phyloP scores from a whole-genome alignment of 1,140 invertebrate genomes.

The Yoshiicerus persimilis region DNA sequence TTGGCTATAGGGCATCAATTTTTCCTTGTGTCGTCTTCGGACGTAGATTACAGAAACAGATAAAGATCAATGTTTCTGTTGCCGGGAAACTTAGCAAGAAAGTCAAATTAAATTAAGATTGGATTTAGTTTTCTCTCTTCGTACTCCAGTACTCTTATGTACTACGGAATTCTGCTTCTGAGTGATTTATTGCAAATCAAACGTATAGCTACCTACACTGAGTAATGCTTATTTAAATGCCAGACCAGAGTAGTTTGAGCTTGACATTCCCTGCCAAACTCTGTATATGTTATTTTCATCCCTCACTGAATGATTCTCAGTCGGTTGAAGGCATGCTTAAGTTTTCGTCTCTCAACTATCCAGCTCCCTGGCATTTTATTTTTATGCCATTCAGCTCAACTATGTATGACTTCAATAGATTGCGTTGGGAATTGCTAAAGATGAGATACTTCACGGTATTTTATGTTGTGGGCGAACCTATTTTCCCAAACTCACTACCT shows the following conservation, averaged over 20 bases:
- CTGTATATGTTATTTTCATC: not conserved
- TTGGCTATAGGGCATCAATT: not conserved
- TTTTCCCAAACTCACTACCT: no score
- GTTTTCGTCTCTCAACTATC: not conserved
- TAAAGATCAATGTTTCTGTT: conserved; percentile 16
- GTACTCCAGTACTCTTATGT: not conserved
- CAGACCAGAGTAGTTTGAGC: not conserved
- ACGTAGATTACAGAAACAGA: conserved; percentile 10
- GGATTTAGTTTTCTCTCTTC: conserved; percentile 8
- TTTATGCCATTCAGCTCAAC: not conserved
- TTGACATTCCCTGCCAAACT: conserved; percentile 9
- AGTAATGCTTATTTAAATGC: conserved; percentile 15
- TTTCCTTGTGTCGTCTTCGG: not conserved
- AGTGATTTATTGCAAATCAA: conserved; percentile 28
- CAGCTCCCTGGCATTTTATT: not conserved
- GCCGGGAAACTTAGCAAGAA: not conserved
- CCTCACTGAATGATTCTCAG: not conserved
- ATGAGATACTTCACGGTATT: not conserved
- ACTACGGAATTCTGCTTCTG: not conserved
- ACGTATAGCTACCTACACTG: not conserved
- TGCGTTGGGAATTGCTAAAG: not conserved
- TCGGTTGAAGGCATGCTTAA: not conserved
- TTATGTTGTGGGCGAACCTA: not conserved
- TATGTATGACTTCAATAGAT: not conserved
- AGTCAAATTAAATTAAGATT: conserved; percentile 28